Conservation (phyloP, 2,113 vertebrate genomes). For the Entosphenus tridentatus region DNA sequence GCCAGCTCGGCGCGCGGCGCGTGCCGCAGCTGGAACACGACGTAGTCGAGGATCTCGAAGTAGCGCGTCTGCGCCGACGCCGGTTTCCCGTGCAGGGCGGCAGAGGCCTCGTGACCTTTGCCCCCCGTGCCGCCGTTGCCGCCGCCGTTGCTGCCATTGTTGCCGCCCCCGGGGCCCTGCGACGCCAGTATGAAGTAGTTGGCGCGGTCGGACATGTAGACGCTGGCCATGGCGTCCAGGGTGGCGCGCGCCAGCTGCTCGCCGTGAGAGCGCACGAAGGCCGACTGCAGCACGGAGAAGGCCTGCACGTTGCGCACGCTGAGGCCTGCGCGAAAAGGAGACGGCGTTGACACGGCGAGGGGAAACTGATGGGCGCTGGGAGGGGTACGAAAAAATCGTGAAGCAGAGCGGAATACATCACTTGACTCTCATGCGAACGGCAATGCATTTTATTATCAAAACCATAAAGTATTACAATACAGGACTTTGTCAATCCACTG, state of each 20-base stretch:
- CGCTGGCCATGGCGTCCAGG: constrained; percentile 76
- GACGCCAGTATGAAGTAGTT: constrained; percentile 95
- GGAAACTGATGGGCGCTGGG: no score
- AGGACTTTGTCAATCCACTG: no score
- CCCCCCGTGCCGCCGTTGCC: no score
- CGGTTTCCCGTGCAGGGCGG: constrained; percentile 12
- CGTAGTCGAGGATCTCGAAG: constrained; percentile 88
- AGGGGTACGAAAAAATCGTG: no score
- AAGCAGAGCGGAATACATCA: no score
- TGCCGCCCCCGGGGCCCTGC: constrained; percentile 34
- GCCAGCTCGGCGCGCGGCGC: constrained; percentile 94
- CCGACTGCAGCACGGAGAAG: constrained; percentile 77
- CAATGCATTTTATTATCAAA: no score
- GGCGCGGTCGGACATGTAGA: constrained; percentile 63
- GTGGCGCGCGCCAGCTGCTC: constrained; percentile 60
- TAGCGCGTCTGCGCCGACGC: constrained; percentile 76
- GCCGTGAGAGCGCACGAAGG: constrained; percentile 75
- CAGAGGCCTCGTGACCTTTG: no score
- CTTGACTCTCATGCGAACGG: no score
- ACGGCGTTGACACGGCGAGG: background rate
- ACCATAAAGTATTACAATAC: no score
- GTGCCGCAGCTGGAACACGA: constrained; percentile 88
- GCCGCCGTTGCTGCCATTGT: no score
- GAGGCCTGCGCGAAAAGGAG: constrained; percentile 26
- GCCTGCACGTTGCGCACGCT: constrained; percentile 83